phyloP scores from a whole-genome alignment of 1,140 invertebrate species.

The Lasaia peninsularis region DNA sequence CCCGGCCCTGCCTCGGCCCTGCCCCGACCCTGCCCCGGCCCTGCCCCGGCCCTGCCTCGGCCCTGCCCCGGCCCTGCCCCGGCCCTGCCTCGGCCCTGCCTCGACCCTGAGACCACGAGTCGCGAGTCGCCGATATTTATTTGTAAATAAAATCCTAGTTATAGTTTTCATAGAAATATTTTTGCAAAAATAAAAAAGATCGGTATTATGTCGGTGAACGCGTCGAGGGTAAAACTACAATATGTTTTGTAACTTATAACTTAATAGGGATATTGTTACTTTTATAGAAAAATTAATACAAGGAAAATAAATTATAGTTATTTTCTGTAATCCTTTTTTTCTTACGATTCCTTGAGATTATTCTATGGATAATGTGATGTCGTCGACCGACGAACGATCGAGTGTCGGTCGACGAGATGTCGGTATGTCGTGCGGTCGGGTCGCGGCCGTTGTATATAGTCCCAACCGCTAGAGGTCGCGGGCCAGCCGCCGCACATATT shows the following conservation, averaged over 20 bases:
- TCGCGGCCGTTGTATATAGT: slow-evolving; percentile 44
- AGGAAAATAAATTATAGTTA: neutral
- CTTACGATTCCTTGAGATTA: neutral
- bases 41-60: too few relatives aligned
- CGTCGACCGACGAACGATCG: neutral
- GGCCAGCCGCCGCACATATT: slow-evolving; percentile 57
- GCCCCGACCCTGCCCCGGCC: too few relatives aligned
- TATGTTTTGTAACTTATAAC: neutral
- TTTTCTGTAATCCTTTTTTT: neutral
- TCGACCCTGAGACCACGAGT: too few relatives aligned
- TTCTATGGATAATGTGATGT: neutral
- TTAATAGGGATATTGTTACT: neutral
- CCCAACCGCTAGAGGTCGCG: slow-evolving; percentile 35
- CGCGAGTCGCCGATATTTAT: slow-evolving; percentile 9
- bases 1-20: too few relatives aligned
- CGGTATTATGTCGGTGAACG: slow-evolving; percentile 1
- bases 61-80: too few relatives aligned
- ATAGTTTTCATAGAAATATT: slow-evolving; percentile 8
- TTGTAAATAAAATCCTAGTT: slow-evolving; percentile 7
- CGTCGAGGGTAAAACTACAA: neutral
- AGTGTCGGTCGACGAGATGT: neutral
- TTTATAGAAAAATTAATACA: neutral
- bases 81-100: too few relatives aligned
- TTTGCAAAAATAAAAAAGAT: neutral
- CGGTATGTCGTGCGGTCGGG: neutral